Conservation (phyloP, 2,113 vertebrate species). For the Centropus bengalensis region DNA sequence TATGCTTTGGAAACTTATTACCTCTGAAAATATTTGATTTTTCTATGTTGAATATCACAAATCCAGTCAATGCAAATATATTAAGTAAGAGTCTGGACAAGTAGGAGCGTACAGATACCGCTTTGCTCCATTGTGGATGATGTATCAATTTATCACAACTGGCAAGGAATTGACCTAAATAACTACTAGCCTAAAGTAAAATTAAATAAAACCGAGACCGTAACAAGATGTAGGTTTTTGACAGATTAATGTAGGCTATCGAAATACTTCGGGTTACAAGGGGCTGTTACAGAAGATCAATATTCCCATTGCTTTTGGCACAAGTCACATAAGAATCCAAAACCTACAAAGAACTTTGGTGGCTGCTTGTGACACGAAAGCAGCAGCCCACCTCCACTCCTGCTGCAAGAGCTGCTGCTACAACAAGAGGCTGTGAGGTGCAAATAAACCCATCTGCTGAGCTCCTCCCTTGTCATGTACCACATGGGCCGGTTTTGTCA, state of each 20-base stretch:
- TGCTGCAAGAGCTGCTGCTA: not conserved
- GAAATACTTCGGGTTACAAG: not conserved
- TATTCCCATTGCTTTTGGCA: not conserved
- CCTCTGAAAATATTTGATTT: not conserved
- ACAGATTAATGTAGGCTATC: constrained; percentile 5
- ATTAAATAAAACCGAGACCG: constrained; percentile 16
- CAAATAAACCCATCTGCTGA: not conserved
- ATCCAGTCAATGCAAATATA: not conserved
- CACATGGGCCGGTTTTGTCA: not conserved
- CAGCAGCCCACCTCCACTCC: not conserved
- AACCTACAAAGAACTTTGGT: not conserved
- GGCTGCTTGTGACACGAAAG: not conserved
- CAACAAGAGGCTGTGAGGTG: not conserved
- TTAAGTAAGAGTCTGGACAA: not conserved
- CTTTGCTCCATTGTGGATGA: not conserved
- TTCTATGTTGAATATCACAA: not conserved
- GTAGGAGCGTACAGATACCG: not conserved
- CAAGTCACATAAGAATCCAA: not conserved
- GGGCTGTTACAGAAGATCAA: constrained; percentile 10
- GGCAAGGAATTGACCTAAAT: constrained; percentile 9
- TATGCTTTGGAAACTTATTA: not conserved
- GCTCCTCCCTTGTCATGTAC: not conserved
- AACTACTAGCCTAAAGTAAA: constrained; percentile 9
- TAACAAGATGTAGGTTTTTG: constrained; percentile 15
- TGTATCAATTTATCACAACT: not conserved